These are phyloP conservation scores for Cossypha caffra DNA, from an alignment of 2,797 vertebrate genomes.

Conservation along the genomic window DNA sequence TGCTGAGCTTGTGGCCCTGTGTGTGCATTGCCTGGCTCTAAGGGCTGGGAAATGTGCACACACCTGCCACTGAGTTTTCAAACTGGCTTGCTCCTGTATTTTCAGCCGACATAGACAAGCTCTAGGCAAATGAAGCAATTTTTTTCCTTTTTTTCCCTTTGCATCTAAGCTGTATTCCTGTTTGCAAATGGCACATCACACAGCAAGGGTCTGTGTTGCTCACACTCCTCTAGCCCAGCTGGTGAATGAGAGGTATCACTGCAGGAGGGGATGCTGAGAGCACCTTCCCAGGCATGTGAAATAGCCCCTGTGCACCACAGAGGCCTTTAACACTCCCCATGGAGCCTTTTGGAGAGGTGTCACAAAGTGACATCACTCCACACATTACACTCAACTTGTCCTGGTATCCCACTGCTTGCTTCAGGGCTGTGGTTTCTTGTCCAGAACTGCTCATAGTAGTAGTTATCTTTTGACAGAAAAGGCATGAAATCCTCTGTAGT, in stretches of 20 bases:
- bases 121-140: rapidly evolving
- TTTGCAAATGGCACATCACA: not conserved
- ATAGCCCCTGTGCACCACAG: not conserved
- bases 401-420: not conserved
- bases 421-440: not conserved
- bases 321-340: not conserved
- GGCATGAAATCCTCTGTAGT: not conserved
- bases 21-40: not conserved
- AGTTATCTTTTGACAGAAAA: not conserved
- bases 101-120: not conserved
- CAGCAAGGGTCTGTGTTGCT: not conserved
- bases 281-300: not conserved
- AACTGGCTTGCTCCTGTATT: not conserved
- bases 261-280: not conserved
- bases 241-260: not conserved
- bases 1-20: rapidly evolving
- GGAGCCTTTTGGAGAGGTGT: not conserved
- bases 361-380: not conserved
- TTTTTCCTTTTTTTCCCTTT: too few relatives aligned
- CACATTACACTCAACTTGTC: not conserved
- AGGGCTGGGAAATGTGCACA: not conserved
- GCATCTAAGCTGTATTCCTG: not conserved
- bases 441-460: not conserved
- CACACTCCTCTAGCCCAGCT: not conserved
- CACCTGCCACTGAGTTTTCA: not conserved